Conservation (phyloP, 2,888 invertebrate species). For the Eupithecia centaureata region DNA sequence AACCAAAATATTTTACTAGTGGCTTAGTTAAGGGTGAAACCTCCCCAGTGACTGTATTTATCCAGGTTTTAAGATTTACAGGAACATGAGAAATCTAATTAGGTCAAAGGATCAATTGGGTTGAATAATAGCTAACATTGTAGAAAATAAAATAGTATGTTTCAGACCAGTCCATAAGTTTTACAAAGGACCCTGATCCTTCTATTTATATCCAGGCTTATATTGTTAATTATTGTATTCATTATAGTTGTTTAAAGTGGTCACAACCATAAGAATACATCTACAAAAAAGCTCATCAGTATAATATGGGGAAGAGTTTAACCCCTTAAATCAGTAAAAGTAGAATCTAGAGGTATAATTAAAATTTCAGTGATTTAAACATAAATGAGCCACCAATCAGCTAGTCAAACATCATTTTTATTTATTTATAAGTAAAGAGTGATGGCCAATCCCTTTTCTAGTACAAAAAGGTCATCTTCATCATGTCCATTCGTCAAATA, state of each 20-base stretch:
- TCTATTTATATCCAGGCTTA: background rate
- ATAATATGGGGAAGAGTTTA: background rate
- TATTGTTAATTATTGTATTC: background rate
- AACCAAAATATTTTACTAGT: background rate
- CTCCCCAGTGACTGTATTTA: background rate
- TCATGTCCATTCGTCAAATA: constrained; percentile 18
- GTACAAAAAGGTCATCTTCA: constrained; percentile 18
- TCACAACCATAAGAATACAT: background rate
- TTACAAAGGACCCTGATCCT: background rate
- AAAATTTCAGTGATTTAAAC: background rate
- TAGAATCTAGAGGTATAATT: background rate
- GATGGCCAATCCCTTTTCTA: constrained; percentile 26
- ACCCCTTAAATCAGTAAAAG: background rate
- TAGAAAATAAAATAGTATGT: background rate
- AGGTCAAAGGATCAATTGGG: background rate
- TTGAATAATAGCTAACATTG: background rate
- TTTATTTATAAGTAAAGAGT: constrained; percentile 1
- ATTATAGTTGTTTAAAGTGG: background rate
- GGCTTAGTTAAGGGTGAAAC: background rate
- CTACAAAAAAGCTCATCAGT: background rate
- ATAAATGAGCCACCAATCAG: background rate
- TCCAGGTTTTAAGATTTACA: background rate
- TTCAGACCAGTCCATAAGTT: background rate
- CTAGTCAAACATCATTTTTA: background rate
- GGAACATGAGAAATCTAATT: background rate